Base-by-base conservation (phyloP, 1,140 invertebrate species). In the Nebria ingens region DNA sequence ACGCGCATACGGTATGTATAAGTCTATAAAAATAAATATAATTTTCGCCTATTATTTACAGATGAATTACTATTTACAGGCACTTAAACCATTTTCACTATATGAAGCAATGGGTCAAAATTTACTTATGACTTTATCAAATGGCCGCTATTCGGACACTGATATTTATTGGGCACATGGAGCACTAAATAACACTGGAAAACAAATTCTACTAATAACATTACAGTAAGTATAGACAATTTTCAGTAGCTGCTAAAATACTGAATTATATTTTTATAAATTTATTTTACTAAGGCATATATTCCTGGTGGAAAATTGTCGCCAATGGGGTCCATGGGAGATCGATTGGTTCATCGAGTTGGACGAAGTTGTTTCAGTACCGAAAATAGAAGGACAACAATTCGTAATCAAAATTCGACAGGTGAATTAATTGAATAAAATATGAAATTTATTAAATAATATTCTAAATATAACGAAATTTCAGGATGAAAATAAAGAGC, bases 311-410 rank as follows among this genome's bases (percentile, higher is more conserved):
- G 82, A 87, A 59, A 85, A 86, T 58, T 81, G 79, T 59, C 77
- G 79, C 29, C 71, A 81, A 21, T 86, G 84, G 78, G 81, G 82
- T 49, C 76, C 80, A 1, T 89, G 87, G 83, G 84, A 84, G 58
- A 74, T 87, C 15, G 85, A 88, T 66, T 90, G 87, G 88, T 73
- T 74, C 21, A 76, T 88, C 3, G 76, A 81, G 58, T 75, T 87
- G n/a, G 82, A 87, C 63, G 81, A 87, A 62, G 76, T 92, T 19
- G 74, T 87, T 50, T 83, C 82, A 38, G 78, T 85, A 23, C 87
- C 87, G 4, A 73, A 73, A 42, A 69, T 87, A 1, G 68, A 68
- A 23, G 79, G 77, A 12, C 76, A 82, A 50, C 83, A 82, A 64
- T 74, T 91, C n/a, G 69, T 85, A 21, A 76, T 91, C 53, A 84